phyloP scores from a whole-genome alignment of 2,797 vertebrate species.

The Syngnathus rostellatus region DNA sequence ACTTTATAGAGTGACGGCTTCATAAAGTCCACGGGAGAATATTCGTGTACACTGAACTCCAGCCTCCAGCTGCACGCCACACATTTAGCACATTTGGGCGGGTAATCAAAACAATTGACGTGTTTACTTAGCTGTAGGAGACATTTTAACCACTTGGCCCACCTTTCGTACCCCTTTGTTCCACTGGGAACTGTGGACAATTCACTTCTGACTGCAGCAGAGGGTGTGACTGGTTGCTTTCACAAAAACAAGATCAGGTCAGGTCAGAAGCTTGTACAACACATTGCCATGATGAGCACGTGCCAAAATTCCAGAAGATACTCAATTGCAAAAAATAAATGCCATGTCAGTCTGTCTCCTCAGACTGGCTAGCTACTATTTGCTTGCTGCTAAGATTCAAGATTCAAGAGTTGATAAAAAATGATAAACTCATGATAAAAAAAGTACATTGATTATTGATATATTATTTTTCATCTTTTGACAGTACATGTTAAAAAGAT shows the following conservation, averaged over 20 bases:
- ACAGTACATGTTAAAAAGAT: neutral
- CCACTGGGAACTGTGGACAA: neutral
- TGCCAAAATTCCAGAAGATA: neutral
- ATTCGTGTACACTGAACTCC: constrained; percentile 10
- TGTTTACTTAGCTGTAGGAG: neutral
- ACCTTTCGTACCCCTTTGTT: neutral
- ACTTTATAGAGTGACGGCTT: constrained; percentile 23
- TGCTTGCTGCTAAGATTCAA: too few relatives aligned
- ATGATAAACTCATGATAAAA: neutral
- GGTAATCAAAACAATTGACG: constrained; percentile 9
- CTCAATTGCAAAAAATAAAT: too few relatives aligned
- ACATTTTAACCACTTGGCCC: neutral
- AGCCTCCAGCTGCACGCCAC: constrained; percentile 23
- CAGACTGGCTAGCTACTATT: too few relatives aligned
- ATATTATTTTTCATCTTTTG: neutral
- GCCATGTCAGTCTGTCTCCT: neutral
- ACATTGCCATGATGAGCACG: neutral
- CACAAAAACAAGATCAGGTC: neutral
- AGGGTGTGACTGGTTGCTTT: neutral
- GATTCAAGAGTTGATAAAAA: too few relatives aligned
- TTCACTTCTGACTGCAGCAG: neutral
- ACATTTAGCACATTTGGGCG: constrained; percentile 7
- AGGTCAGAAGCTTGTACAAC: neutral
- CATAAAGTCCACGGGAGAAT: constrained; percentile 34
- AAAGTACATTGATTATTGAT: neutral